These are phyloP conservation scores for Dynastes grantii DNA, from an alignment of 2,888 invertebrate species.

Conservation along the genomic window DNA sequence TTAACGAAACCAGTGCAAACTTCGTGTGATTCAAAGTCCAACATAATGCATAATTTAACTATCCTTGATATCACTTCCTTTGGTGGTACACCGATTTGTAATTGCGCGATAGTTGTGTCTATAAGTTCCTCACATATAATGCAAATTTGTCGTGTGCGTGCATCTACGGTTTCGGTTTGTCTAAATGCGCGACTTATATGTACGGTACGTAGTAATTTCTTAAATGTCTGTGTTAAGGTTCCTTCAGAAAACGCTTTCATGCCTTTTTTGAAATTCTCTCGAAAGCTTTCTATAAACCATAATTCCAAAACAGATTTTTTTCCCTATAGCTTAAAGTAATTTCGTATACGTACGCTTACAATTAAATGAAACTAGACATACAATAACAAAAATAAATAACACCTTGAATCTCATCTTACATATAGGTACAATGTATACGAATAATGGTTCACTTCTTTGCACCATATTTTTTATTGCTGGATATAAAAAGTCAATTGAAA, in stretches of 20 bases:
- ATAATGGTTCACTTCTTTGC: too few relatives aligned
- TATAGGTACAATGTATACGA: too few relatives aligned
- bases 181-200: conserved; percentile 58
- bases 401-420: background rate
- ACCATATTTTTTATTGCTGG: too few relatives aligned
- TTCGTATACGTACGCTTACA: too few relatives aligned
- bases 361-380: too few relatives aligned
- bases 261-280: background rate
- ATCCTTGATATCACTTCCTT: conserved; percentile 60
- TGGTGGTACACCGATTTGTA: background rate
- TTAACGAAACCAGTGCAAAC: conserved; percentile 77
- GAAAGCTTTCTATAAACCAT: background rate
- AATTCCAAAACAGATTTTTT: background rate
- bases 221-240: conserved; percentile 37
- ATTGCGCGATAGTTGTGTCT: conserved; percentile 4
- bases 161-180: conserved; percentile 36
- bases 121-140: conserved; percentile 49
- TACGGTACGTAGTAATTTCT: conserved; percentile 51
- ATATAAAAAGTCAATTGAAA: too few relatives aligned
- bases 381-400: background rate
- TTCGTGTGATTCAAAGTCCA: conserved; percentile 74
- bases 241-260: background rate
- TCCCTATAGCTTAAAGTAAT: too few relatives aligned
- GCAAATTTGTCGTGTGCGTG: conserved; percentile 57
- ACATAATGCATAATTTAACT: conserved; percentile 72